Conservation (phyloP, 1,140 invertebrate genomes). For the Saccostrea echinata region DNA sequence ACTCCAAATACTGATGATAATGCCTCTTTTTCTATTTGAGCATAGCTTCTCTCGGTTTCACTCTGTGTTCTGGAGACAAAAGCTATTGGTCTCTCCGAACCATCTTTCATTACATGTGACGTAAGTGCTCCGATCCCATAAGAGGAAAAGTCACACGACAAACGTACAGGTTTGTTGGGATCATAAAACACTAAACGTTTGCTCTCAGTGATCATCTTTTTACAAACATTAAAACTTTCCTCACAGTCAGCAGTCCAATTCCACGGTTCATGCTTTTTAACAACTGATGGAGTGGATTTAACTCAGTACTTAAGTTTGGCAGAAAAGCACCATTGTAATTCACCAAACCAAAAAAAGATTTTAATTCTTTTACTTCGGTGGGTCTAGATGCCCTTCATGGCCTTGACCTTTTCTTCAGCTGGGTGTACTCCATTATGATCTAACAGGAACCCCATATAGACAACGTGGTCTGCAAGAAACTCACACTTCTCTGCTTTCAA, state of each 20-base stretch:
- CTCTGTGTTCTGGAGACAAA: conserved; percentile 77
- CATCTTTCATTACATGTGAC: conserved; percentile 34
- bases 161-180: conserved; percentile 46
- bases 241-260: neutral
- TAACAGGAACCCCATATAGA: conserved; percentile 44
- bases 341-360: conserved; percentile 54
- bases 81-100: conserved; percentile 70
- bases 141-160: neutral
- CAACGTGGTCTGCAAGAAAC: conserved; percentile 29
- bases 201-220: conserved; percentile 34
- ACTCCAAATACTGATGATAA: conserved; percentile 81
- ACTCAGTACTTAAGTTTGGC: conserved; percentile 46
- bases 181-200: conserved; percentile 71
- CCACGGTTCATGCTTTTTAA: neutral
- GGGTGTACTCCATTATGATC: conserved; percentile 51
- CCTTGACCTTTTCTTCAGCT: conserved; percentile 50
- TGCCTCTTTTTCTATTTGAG: conserved; percentile 81
- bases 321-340: conserved; percentile 58
- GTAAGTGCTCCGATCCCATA: conserved; percentile 20
- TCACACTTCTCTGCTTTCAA: conserved; percentile 18
- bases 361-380: conserved; percentile 46
- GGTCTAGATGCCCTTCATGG: conserved; percentile 45
- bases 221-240: neutral
- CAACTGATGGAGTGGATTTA: conserved; percentile 47
- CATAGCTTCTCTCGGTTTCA: conserved; percentile 73